A percentile compares a stretch with the other conserved stretches of the same genome.
Evolutionary conservation across 92 coral and sea anemone species (phyloP).

Genomic region (Isaurus tuberculatus): DNA sequence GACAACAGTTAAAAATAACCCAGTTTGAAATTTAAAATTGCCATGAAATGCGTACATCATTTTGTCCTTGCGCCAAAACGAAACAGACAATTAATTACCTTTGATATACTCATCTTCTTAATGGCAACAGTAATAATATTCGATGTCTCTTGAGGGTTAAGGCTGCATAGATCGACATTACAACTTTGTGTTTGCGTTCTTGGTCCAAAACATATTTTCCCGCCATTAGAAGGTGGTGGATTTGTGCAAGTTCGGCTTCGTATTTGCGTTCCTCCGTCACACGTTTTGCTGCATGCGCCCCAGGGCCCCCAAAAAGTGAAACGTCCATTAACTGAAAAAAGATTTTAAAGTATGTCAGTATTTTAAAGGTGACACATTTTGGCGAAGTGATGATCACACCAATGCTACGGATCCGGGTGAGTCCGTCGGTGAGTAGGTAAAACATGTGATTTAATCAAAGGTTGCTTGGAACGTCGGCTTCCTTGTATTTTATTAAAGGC

Average conservation of each 20-base stretch:
- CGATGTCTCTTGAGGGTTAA: background rate
- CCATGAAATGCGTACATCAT: background rate
- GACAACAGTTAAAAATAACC: too few species aligned
- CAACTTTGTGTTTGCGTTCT: constrained; percentile 5
- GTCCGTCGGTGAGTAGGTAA: too few species aligned
- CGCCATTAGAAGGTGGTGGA: constrained; percentile 44
- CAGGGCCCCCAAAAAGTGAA: constrained; percentile 28
- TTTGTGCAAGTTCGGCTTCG: constrained; percentile 36
- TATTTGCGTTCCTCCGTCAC: constrained; percentile 25
- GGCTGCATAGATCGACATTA: constrained; percentile 15
- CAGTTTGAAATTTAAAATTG: too few species aligned
- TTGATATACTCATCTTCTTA: constrained; percentile 20
- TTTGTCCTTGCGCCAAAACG: background rate
- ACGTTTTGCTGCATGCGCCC: constrained; percentile 16
- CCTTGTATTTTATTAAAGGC: too few species aligned
- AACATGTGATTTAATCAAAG: too few species aligned
- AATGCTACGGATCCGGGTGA: too few species aligned
- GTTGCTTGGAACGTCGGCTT: too few species aligned
- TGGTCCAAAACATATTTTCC: constrained; percentile 18
- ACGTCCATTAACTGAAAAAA: background rate
- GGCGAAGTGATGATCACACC: background rate
- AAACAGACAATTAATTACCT: background rate
- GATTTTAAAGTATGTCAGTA: background rate
- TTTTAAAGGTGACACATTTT: background rate
- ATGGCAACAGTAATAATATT: constrained; percentile 18